phyloP scores from a whole-genome alignment of 2,113 vertebrate genomes.

The Monarcha castaneiventris region DNA sequence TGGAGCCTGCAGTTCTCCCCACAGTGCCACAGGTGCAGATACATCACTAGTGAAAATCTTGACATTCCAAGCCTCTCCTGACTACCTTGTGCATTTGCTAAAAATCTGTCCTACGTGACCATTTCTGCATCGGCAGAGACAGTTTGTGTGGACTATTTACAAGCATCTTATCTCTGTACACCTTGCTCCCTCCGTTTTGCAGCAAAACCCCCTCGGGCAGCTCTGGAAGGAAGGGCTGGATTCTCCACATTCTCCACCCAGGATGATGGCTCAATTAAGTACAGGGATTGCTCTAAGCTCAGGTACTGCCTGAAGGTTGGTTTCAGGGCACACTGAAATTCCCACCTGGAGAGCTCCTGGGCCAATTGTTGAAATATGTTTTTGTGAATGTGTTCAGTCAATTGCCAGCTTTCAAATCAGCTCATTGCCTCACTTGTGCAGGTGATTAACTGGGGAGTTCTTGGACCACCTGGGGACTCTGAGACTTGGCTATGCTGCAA shows the following conservation, averaged over 20 bases:
- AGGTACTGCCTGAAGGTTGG: neutral
- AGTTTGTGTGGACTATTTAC: neutral
- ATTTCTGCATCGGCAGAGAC: neutral
- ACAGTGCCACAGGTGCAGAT: neutral
- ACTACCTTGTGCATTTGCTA: neutral
- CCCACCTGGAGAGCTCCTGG: neutral
- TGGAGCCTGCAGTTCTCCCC: neutral
- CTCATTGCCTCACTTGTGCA: neutral
- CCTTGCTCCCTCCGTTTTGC: fast-evolving
- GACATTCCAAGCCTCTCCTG: neutral
- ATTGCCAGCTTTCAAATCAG: neutral
- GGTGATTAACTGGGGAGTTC: neutral
- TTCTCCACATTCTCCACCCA: neutral
- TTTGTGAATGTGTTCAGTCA: neutral
- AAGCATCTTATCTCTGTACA: neutral
- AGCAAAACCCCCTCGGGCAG: neutral
- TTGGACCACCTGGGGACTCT: neutral
- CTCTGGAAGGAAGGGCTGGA: neutral
- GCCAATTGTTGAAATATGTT: neutral
- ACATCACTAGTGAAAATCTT: neutral
- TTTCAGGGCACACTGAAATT: neutral
- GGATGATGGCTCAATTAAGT: neutral
- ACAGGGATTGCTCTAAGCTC: too few relatives aligned
- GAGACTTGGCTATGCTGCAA: neutral
- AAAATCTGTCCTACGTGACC: neutral